Evolutionary conservation across 2,113 vertebrate species (phyloP), one percentile per base, ranked within the genome.

Genomic region (Guaruba guarouba): DNA sequence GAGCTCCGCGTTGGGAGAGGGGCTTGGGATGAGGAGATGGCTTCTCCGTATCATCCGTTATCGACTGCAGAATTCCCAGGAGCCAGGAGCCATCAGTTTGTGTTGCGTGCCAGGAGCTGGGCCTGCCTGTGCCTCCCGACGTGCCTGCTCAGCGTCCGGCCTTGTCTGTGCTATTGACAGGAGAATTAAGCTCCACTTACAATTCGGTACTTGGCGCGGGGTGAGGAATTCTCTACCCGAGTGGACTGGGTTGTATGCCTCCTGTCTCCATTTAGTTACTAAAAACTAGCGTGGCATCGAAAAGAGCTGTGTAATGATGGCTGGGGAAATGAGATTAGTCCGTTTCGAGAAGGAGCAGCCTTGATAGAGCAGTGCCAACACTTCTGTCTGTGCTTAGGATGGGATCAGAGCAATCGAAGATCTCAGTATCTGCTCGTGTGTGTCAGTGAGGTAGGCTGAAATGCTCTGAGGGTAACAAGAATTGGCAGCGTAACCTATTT

Each of bases 261-360:
- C 31, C 35, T 8, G 31, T 13, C 68, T 43, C 24, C 2, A 0
- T 39, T 20, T 7, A 7, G 55, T 76, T 57, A 13, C 3, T 54
- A 57, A 23, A 41, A 44, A 46, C 9, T 7, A 46, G 31, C 22
- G 9, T 54, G 66, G 70, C 76, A 39, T 46, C 1, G 51, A 73
- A 80, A 96, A 90, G 77, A 93, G 86, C 96, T 91, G 86, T 92
- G 94, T 95, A 93, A 94, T 35, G 92, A 81, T 11, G 88, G 92
- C 92, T 86, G 80, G 80, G 80, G 61, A 83, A 90, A 92, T 69
- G 82, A 93, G 88, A 92, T 94, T 81, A 86, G 82, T 17, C 7
- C 7, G n/a, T 49, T 81, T 29, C 28, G 62, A 64, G 91, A 86
- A 91, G 73, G 63, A 90, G 0, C 33, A 63, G 86, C 43, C 73